Evolutionary conservation across 2,113 vertebrate genomes (phyloP), one percentile per base, ranked within the genome.

Genomic region (Gavia stellata): DNA sequence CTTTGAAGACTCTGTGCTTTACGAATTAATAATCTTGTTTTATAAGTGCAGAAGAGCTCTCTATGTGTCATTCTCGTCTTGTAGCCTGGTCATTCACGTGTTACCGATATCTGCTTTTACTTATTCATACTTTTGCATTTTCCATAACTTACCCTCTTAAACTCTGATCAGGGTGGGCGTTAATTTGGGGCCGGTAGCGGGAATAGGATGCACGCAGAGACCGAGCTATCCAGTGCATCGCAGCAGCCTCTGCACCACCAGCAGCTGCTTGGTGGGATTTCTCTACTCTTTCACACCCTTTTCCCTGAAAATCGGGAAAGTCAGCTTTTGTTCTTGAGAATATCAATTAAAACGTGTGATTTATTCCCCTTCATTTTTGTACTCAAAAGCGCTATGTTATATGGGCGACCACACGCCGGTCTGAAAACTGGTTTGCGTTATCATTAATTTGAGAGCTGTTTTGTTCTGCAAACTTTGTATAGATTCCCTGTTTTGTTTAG

Each of bases 351-450:
- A 86, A 63, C 0, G 0, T 59, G 61, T 5, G 6, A 23, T 17
- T 40, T 67, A 25, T 52, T 29, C 45, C 31, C 55, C 56, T 68
- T 59, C 5, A 2, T 23, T 68, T 56, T 58, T 44, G 26, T 33
- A 4, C 63, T 58, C 28, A 53, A 17, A 36, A 0, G 0, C 10
- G 9, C 25, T 45, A 4, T 24, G n/a, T 40, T 62, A 6, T 3
- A 2, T 5, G 14, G 77, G 72, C 0, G 0, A 7, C 65, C 47
- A 8, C 70, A 50, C 5, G 0, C 7, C 45, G 68, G 3, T 40
- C 85, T 90, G 81, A 52, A 75, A 78, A 38, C 8, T 42, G 25
- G 2, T 47, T 42, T 8, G 44, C 42, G 81, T 40, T n/a, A 2
- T 31, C 28, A 14, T 42, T 79, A 26, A 28, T 91, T 85, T n/a